phyloP scores from a whole-genome alignment of 1,140 invertebrate species.

The Drosophila orena region DNA sequence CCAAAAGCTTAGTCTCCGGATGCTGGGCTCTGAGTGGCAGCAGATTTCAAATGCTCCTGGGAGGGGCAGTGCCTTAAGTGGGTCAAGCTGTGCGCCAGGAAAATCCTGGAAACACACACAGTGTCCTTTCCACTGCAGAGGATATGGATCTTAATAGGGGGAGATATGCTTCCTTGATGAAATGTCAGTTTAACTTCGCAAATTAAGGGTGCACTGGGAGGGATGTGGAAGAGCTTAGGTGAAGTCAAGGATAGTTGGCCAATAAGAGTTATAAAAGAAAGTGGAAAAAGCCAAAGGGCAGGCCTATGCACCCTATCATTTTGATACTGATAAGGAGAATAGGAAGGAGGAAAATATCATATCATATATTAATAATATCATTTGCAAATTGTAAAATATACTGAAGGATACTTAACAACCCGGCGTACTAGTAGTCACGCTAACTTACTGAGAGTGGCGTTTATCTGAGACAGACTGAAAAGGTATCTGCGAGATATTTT shows the following conservation, averaged over 20 bases:
- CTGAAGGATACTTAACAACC: no score
- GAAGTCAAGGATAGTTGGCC: background rate
- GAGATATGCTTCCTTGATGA: slow-evolving; percentile 1
- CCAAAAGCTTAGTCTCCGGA: slow-evolving; percentile 22
- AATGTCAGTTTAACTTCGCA: slow-evolving; percentile 10
- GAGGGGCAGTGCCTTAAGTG: slow-evolving; percentile 14
- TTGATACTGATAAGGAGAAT: no score
- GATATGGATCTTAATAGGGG: slow-evolving; percentile 28
- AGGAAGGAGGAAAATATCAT: no score
- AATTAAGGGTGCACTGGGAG: background rate
- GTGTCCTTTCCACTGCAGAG: slow-evolving; percentile 10
- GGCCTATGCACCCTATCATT: no score
- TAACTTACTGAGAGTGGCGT: slow-evolving; percentile 2
- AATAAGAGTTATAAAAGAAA: no score
- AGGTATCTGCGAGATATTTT: slow-evolving; percentile 27
- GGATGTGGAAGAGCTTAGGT: no score
- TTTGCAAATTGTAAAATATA: background rate
- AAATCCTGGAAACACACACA: background rate
- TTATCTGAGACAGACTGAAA: slow-evolving; percentile 44
- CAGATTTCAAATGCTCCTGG: slow-evolving; percentile 12
- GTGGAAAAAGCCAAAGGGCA: no score
- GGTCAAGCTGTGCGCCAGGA: slow-evolving; percentile 23
- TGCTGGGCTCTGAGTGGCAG: slow-evolving; percentile 7
- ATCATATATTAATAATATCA: no score
- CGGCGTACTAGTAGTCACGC: background rate